Evolutionary conservation across 2,797 vertebrate genomes (phyloP), one percentile per base, ranked within the genome.

Genomic region (Pangasius sanitwongsei): DNA sequence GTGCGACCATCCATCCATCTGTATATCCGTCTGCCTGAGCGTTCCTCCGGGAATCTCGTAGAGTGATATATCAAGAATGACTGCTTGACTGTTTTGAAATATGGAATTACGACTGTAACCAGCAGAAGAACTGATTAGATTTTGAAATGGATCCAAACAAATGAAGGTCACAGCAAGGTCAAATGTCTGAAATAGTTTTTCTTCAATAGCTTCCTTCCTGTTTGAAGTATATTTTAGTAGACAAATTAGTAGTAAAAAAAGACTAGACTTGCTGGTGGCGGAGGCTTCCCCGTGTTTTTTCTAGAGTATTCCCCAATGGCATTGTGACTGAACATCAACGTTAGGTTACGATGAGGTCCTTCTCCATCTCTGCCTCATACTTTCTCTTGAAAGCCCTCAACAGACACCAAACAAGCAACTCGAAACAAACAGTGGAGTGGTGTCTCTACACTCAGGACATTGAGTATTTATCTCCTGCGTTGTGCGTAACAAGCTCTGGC

Each of bases 381-480:
- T 6, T 83, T 89, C 87, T 88, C 85, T 82, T 87, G 87, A 89
- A 88, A 86, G n/a, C n/a, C 20, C 23, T 34, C 34, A 81, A 61
- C 53, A 77, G 85, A 87, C 18, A 44, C 63, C 75, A 77, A 83
- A 85, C 87, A 69, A 75, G 87, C 83, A 89, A 86, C 90, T 90
- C 83, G 86, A 88, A 89, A 65, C 16, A 50, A 85, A 55, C 72
- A 61, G 78, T 82, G 44, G 69, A 85, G 88, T 86, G 86, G 77
- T 85, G 53, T 89, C 87, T 83, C 85, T 18, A 65, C 83, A 81
- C 83, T 87, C 74, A 81, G 77, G n/a, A 61, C 37, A 44, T 87
- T 88, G 89, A 91, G 89, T 89, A 89, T 91, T 92, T 89, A 91
- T 91, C 91, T 87, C 86, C 69, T 59, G 48, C 28, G 15, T 13